Base-by-base conservation (phyloP, 1,140 invertebrate genomes). In the Nylanderia fulva region DNA sequence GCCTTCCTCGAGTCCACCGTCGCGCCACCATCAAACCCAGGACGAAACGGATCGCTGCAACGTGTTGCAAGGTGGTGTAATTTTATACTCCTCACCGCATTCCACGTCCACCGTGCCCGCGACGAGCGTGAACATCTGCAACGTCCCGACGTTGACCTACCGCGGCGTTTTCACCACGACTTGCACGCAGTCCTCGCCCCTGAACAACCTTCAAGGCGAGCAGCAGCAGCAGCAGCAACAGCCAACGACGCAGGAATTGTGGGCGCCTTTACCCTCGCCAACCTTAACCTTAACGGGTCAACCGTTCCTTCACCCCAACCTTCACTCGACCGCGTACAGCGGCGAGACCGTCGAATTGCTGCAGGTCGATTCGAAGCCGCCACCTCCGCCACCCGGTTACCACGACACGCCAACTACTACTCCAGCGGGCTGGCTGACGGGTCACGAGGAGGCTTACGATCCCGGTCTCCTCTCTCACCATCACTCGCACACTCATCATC, bases 361-460 rank as follows among this genome's bases (percentile, higher is more conserved):
- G 11, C 94, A 93, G 71, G 93, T 95, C 24, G 94, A 94, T 18
- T 94, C 94, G 24, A 95, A 95, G 42, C 93, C 94, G 15, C 87
- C 93, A 18, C 87, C 93, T 24, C 89, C 93, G 33, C 93, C 92
- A 3, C 92, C 93, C 2, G 93, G 92, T 9, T 94, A 94, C 69
- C 92, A 94, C 58, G 94, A 94, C 11, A 90, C 93, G 2, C 86
- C 92, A 0, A 93, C 88, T 27, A 90, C 93, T 18, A 93, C 92
- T 0, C 68, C 93, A 0, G 48, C 90, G 0, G 87, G 85, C 42
- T 94, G 94, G 94, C 36, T 95, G 6, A 93, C 95, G 75, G 96
- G 97, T 64, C 98, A 98, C 92, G 97, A 98, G 87, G 97, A 98
- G 90, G 96, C 96, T 0, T 97, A 96, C 89, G 96, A 95, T 87